Percentiles rank a stretch among this genome's conserved stretches.
These are phyloP conservation scores for Drosophila subquinaria DNA, from an alignment of 2,888 invertebrate genomes.

Conservation along the genomic window DNA sequence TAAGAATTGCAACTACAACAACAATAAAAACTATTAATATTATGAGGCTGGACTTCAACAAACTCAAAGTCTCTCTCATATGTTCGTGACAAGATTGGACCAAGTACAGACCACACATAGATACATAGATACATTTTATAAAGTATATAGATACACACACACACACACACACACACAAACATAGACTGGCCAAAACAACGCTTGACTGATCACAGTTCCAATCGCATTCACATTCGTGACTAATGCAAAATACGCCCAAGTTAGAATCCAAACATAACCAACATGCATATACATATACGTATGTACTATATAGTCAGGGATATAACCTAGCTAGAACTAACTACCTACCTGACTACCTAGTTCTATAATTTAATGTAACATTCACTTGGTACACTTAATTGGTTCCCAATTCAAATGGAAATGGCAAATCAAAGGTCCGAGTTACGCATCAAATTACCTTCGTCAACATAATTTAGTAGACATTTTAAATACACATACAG, in stretches of 20 bases:
- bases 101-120: slow-evolving; percentile 51
- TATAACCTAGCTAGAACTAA: background rate
- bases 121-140: slow-evolving; percentile 4
- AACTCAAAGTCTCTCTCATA: background rate
- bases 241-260: slow-evolving; percentile 5
- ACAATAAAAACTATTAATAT: slow-evolving; percentile 1
- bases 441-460: too few species aligned
- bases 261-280: background rate
- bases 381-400: background rate
- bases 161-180: slow-evolving; percentile 8
- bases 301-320: background rate
- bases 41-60: slow-evolving; percentile 20
- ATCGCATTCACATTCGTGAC: slow-evolving; percentile 22
- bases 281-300: background rate
- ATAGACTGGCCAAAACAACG: slow-evolving; percentile 16
- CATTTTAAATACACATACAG: too few species aligned
- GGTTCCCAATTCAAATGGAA: background rate
- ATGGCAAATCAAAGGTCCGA: background rate
- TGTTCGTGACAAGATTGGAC: slow-evolving; percentile 75
- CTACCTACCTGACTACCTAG: background rate
- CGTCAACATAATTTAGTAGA: too few species aligned
- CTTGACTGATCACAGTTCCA: slow-evolving; percentile 28
- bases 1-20: background rate
- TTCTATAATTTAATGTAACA: background rate
- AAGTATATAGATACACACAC: background rate